These are phyloP conservation scores for Dendropsophus ebraccatus DNA, from an alignment of 2,113 vertebrate genomes.

Conservation along the genomic window DNA sequence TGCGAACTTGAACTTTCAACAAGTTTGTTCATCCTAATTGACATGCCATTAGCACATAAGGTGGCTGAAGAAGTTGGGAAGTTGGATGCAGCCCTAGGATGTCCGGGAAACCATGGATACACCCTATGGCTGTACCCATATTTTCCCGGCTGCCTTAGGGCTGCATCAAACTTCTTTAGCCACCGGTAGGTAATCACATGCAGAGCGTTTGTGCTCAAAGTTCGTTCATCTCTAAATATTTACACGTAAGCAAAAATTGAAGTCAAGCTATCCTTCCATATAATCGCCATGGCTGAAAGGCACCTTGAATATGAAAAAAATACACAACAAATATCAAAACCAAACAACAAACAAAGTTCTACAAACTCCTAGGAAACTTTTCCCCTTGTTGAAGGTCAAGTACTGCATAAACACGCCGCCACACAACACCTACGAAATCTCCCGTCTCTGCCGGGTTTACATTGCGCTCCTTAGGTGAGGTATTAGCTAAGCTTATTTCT, in stretches of 20 bases:
- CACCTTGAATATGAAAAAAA: constrained; percentile 30
- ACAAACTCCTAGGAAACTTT: constrained; percentile 74
- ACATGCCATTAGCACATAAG: no score
- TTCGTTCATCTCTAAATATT: no score
- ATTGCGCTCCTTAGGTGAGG: constrained; percentile 93
- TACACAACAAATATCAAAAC: not conserved
- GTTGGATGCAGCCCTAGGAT: no score
- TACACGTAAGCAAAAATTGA: not conserved
- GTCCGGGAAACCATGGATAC: no score
- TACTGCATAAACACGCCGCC: constrained; percentile 81
- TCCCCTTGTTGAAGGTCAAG: constrained; percentile 88
- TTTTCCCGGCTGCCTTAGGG: no score
- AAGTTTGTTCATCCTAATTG: no score
- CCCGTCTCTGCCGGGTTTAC: constrained; percentile 80
- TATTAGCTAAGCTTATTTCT: constrained; percentile 99
- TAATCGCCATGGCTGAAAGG: not conserved
- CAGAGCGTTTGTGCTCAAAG: no score
- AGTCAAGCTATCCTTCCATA: not conserved
- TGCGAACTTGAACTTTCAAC: no score
- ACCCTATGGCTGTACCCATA: no score
- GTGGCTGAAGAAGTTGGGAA: no score
- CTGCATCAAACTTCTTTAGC: no score
- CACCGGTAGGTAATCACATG: no score
- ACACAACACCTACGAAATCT: constrained; percentile 81
- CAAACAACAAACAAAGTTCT: constrained; percentile 60